phyloP scores from a whole-genome alignment of 2,888 invertebrate species.

The Mesorhabditis sp. region DNA sequence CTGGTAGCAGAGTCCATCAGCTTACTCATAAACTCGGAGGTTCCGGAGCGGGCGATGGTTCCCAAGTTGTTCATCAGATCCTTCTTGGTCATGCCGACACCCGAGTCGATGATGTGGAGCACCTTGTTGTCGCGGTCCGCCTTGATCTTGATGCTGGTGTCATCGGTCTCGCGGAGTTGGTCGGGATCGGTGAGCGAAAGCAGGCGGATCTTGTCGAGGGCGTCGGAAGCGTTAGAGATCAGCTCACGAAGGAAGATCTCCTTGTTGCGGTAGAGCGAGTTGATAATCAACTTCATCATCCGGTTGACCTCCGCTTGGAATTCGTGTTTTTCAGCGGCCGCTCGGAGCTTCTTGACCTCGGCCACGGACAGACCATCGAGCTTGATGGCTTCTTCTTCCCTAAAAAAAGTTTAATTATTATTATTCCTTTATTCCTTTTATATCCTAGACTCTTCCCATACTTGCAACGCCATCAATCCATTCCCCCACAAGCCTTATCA shows the following conservation, averaged over 20 bases:
- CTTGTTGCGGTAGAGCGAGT: constrained; percentile 96
- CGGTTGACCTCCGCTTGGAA: constrained; percentile 99
- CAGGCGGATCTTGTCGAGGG: constrained; percentile 92
- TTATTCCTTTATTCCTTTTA: too few species aligned
- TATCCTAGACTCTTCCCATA: neutral
- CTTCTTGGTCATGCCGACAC: constrained; percentile 80
- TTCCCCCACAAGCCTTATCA: neutral
- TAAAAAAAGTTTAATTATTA: constrained; percentile 52
- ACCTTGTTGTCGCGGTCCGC: constrained; percentile 86
- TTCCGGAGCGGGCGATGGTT: constrained; percentile 74
- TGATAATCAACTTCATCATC: constrained; percentile 99
- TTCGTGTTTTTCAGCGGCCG: constrained; percentile 70
- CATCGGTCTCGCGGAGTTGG: constrained; percentile 75
- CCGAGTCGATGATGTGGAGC: constrained; percentile 90
- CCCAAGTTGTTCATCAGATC: constrained; percentile 93
- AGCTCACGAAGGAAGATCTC: constrained; percentile 80
- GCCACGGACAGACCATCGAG: constrained; percentile 89
- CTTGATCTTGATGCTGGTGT: constrained; percentile 83
- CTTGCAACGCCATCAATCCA: neutral
- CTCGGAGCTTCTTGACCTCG: constrained; percentile 84
- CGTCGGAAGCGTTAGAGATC: constrained; percentile 98
- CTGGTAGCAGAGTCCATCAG: constrained; percentile 50
- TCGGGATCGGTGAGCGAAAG: constrained; percentile 81
- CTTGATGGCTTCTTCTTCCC: constrained; percentile 93
- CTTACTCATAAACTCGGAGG: constrained; percentile 56